Evolutionary conservation across 2,888 invertebrate genomes (phyloP), one percentile per base, ranked within the genome.

Genomic region (Eugnorisma glareosa): DNA sequence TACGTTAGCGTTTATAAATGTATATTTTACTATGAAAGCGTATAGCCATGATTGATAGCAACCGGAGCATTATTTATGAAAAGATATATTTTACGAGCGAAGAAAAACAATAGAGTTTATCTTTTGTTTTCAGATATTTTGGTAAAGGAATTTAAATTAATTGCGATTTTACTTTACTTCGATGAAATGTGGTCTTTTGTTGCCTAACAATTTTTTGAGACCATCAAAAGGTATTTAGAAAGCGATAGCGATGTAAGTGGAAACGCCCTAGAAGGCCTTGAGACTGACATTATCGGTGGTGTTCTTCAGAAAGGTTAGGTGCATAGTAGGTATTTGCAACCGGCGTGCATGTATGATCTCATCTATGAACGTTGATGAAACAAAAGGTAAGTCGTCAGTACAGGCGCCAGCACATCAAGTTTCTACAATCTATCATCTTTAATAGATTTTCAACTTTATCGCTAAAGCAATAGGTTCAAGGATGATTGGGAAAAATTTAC

Each of bases 31-130:
- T 63, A 67, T 57, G 57, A 68, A 76, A 70, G 64, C 70, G 57
- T 51, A 51, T 31, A 4, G 37, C 1, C 51, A 63, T 83, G 83
- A 83, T 84, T 84, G 84, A 83, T 83, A 81, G 77, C 67, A 48
- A 5, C 6, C 18, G 37, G 35, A 40, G 31, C 45, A 69, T 77
- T 81, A 81, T 84, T 84, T 83, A 81, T 84, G 61, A 70, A 81
- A 64, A 73, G 3, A 67, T 63, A 73, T 81, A 67, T 76, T 80
- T 83, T 80, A 59, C 21, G 8, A 10, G 63, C 45, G 10, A 73
- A 83, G 59, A 63, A 67, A 80, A 73, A 80, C 75, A 75, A 61
- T 59, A n/a, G 37, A 40, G 70, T 67, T 67, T 73, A 69, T 73
- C 43, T 75, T 75, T 70, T 61, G 51, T 59, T 63, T 48, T n/a